A percentile compares a stretch with the other conserved stretches of the same genome.
Evolutionary conservation across 1,140 invertebrate genomes (phyloP).

Genomic region (Diplogasteroides magnus): DNA sequence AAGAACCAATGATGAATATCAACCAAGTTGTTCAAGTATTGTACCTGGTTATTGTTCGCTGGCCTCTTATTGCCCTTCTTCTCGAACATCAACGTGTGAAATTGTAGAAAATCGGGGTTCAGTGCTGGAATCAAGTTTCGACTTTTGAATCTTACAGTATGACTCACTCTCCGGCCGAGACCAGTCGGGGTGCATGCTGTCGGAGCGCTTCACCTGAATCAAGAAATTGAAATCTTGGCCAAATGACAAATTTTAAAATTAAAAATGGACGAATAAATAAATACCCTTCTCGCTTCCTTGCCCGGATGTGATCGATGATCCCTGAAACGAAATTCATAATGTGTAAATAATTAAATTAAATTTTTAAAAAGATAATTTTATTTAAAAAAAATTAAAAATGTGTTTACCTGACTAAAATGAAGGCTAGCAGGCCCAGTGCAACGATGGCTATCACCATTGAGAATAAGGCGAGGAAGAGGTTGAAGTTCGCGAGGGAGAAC

Average conservation of each 20-base stretch:
- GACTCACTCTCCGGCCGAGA: neutral
- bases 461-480: neutral
- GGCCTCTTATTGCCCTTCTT: neutral
- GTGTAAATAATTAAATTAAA: too few relatives aligned
- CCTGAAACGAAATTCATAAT: too few relatives aligned
- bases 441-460: neutral
- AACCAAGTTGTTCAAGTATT: too few relatives aligned
- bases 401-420: neutral
- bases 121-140: neutral
- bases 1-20: too few relatives aligned
- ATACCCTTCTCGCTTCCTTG: too few relatives aligned
- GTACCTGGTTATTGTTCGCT: neutral
- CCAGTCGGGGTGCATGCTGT: neutral
- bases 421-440: neutral
- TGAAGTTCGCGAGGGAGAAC: neutral
- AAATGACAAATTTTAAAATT: too few relatives aligned
- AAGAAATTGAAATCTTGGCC: too few relatives aligned
- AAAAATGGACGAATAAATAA: too few relatives aligned
- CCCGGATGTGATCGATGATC: too few relatives aligned
- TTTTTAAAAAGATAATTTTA: too few relatives aligned
- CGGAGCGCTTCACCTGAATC: neutral
- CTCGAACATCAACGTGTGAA: neutral
- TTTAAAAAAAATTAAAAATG: too few relatives aligned
- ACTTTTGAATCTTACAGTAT: too few relatives aligned
- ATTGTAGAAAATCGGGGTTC: neutral